Base-by-base conservation (phyloP, 2,113 vertebrate species). In the Corydoras maculifer region DNA sequence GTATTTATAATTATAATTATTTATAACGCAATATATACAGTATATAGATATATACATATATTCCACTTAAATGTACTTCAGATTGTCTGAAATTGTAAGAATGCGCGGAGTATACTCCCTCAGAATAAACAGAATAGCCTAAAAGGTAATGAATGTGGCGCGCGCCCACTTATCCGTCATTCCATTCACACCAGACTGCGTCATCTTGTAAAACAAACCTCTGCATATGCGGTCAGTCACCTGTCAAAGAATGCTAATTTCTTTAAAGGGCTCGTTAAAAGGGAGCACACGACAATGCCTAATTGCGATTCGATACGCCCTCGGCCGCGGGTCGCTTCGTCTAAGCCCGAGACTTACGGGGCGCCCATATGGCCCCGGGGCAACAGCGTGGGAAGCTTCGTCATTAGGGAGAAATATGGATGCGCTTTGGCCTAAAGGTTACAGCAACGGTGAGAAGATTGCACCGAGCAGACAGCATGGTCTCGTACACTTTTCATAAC, bases 251-350 rank as follows among this genome's bases (percentile, higher is more conserved):
- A 75, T 74, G 77, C 83, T 85, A 83, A 84, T 86, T 84, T 86
- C 80, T 73, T 74, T 75, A 53, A 81, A 77, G 80, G 48, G 80
- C 79, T 71, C 51, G 58, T 66, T 73, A 72, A 78, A 85, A 69
- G 18, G 80, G 78, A 82, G 84, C 84, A 88, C 83, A 86, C 65
- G 84, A 88, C 88, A 90, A 87, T 86, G 80, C 83, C 86, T 90
- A 87, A 90, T 88, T 88, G 86, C 84, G 86, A 88, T 88, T 86
- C 87, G 87, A 79, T 84, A 83, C 83, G 84, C 86, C 85, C 83
- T 84, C 81, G 82, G 82, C 80, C 81, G 82, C 83, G 75, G 74
- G 77, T 80, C 81, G 81, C 82, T 83, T 83, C 80, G 84, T 81
- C 88, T 83, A 88, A 86, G 84, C 84, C 86, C 81, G 81, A 88